Evolutionary conservation across 1,140 invertebrate genomes (phyloP), one percentile per base, ranked within the genome.

Genomic region (Drosophila ogumai): DNA sequence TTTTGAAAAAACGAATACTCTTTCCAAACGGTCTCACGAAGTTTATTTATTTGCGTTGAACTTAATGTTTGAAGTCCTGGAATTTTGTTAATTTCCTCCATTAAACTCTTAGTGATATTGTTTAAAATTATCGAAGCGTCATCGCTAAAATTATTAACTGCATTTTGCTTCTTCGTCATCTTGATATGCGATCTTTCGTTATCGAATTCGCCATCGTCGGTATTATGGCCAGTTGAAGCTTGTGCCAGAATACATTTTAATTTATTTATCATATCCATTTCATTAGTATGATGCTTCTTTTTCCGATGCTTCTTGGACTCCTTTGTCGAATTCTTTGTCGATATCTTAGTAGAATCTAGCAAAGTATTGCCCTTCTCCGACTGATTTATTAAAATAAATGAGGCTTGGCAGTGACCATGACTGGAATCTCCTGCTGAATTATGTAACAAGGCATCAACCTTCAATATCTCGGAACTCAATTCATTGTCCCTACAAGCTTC

Each of bases 401-500:
- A 72, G n/a, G 84, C 43, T 55, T 91, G 59, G 54, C 77, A 72
- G 5, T 75, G 68, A 19, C 69, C 40, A 15, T 76, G 68, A 17
- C 72, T 40, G 15, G 49, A 25, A 28, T 87, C 73, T 55, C 34
- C 36, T 38, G 34, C 19, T 2, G 75, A 75, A 36, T 92, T 71
- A 22, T 90, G 72, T 7, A 91, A 40, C 8, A 91, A 50, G 1
- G 58, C 73, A 36, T 92, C 91, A 13, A 92, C 56, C 34, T 91
- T 91, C 4, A 63, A 69, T 41, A 92, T 91, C 54, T 92, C 91
- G 1, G 77, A 52, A 15, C 52, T 74, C 31, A 92, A 43, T 36
- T 77, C 93, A 91, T 97, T 96, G 77, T 98, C 96, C 41, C 96
- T 94, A 93, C 97, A 97, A 25, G 96, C 96, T 90, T 96, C 96